Evolutionary conservation across 2,797 vertebrate species (phyloP).

Genomic region (Lagodon rhomboides): DNA sequence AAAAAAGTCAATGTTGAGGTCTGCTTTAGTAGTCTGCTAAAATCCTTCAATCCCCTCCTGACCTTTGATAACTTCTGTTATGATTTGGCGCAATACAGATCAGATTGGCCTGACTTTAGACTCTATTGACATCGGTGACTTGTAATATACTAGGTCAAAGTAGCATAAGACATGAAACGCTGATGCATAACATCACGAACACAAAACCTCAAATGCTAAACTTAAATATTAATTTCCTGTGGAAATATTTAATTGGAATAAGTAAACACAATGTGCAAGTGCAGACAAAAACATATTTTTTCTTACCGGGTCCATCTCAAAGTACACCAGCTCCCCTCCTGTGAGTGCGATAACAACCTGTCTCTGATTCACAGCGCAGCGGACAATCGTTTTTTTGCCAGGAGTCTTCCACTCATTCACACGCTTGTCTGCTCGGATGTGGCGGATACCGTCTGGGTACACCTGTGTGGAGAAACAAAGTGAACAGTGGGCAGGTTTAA

Average conservation of each 20-base stretch:
- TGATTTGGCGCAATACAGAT: no score
- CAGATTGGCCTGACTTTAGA: background rate
- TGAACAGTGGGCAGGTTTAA: background rate
- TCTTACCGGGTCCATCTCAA: conserved; percentile 98
- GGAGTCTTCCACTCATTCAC: conserved; percentile 99
- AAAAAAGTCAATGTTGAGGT: no score
- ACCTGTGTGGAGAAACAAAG: conserved; percentile 83
- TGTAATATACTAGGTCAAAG: background rate
- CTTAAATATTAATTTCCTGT: background rate
- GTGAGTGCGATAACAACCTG: conserved; percentile 98
- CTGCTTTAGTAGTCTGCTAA: no score
- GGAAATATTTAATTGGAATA: no score
- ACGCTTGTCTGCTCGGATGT: conserved; percentile 98
- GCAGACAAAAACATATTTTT: background rate
- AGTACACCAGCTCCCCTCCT: conserved; percentile 98
- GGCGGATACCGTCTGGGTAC: conserved; percentile 97
- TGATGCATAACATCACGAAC: background rate
- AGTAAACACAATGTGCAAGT: no score
- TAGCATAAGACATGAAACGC: background rate
- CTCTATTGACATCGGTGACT: background rate
- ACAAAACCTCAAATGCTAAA: background rate
- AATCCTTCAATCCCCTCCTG: no score
- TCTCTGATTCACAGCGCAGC: conserved; percentile 98
- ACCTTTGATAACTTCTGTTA: no score
- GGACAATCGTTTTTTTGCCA: conserved; percentile 97